Evolutionary conservation across 2,888 invertebrate genomes (phyloP), one percentile per base, ranked within the genome.

Genomic region (Euplagia quadripunctaria): DNA sequence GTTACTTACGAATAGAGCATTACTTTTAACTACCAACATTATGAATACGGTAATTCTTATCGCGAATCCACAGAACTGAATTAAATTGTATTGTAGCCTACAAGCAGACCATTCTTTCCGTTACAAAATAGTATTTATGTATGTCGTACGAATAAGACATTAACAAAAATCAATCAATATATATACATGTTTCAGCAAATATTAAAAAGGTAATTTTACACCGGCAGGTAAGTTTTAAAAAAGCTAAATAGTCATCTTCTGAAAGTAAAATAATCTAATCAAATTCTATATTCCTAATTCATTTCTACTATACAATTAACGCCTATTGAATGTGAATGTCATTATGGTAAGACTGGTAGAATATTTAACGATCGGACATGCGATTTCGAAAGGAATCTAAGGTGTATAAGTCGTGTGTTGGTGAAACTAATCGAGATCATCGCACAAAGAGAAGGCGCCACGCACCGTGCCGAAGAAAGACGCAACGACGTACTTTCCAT

Each of bases 351-450:
- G 73, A 78, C 76, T 71, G n/a, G n/a, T n/a, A 79, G 71, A 46
- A 78, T 42, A 75, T 75, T 70, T 64, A 70, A 71, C 74, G 70
- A 76, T 71, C 69, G 73, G 77, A 78, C 74, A 85, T 73, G 80
- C 77, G 74, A 80, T 79, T 81, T 78, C 75, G 85, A 84, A 85
- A 85, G 83, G 83, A 84, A 85, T 83, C 82, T 73, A 84, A 85
- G 83, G 78, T 82, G 84, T 84, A 84, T 77, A 82, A 90, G 87
- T 81, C 82, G 85, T 86, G 85, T 85, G 87, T 82, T 87, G 87
- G 91, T 91, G 92, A 92, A 93, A 93, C 91, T 91, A 89, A 89
- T 90, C 86, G 90, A 90, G 92, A 92, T 90, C 90, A 90, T 88
- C 89, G 87, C 88, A 90, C 89, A 92, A 91, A 91, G 91, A 90